Base-by-base conservation (phyloP, 2,797 vertebrate species). In the Helicolenus hilgendorfi region DNA sequence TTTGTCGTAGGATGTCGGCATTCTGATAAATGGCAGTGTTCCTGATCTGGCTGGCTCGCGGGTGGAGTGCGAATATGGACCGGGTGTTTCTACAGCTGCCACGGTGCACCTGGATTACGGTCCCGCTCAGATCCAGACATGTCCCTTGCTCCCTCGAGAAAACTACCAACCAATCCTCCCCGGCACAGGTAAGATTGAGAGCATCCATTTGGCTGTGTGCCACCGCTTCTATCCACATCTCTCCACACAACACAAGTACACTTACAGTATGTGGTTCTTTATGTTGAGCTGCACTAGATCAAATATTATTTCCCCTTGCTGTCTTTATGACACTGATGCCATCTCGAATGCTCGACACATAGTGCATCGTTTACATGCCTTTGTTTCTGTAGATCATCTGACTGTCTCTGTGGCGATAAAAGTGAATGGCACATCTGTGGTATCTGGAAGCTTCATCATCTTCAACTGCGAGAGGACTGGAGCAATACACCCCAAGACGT, bases 21-120 rank as follows among this genome's bases (percentile, higher is more conserved):
- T 99, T 80, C 98, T 99, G 93, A 98, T 99, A 89, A 97, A 98
- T 0, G 99, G 99, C 82, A 99, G 98, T 26, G 97, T 99, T 80
- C 99, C 99, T 0, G 98, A 98, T 92, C 96, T 99, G 91, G 97
- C 95, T 0, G 98, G 97, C 82, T 98, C 98, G 83, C 93, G 94
- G 14, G 98, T 99, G 92, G 96, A 98, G 68, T 99, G 99, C 72
- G 98, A 98, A 96, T 99, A 98, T 4, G 98, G 98, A 49, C 94
- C 96, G 14, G 95, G 95, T 22, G 92, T 98, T 77, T 95, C 89
- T 53, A 98, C 98, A 0, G 91, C 95, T 68, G 99, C 98, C 85
- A 98, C 97, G 0, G 96, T 98, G 11, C 98, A 98, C 15, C 97
- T 98, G 76, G 94, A 98, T 75, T 94, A 89, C 0, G 97, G 97